phyloP scores from a whole-genome alignment of 1,140 invertebrate species.

The Meteorus sp. region DNA sequence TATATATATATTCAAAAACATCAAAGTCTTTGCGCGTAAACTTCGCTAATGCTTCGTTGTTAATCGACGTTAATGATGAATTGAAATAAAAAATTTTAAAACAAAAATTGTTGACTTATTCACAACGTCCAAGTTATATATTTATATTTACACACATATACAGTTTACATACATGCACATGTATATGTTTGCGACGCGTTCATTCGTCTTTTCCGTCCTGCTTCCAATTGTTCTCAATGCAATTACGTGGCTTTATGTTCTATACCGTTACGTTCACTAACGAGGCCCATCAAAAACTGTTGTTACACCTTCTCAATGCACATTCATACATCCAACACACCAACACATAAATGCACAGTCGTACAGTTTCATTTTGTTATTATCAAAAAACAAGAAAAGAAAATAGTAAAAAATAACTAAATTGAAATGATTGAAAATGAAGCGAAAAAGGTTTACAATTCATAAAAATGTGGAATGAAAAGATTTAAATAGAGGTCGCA shows the following conservation, averaged over 20 bases:
- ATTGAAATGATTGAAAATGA: too few species aligned
- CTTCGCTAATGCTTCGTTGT: background rate
- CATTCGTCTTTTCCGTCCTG: background rate
- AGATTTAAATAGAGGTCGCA: too few species aligned
- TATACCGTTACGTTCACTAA: constrained; percentile 7
- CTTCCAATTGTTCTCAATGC: constrained; percentile 14
- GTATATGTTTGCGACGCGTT: constrained; percentile 3
- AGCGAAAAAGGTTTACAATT: too few species aligned
- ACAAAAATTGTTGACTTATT: background rate
- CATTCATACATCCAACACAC: background rate
- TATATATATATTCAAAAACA: too few species aligned
- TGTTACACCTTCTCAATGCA: background rate
- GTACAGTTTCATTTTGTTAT: too few species aligned
- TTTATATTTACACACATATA: background rate
- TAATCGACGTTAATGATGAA: constrained; percentile 31
- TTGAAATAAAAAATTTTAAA: constrained; percentile 24
- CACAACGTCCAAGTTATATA: constrained; percentile 2
- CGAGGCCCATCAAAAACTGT: background rate
- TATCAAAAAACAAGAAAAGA: too few species aligned
- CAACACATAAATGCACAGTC: too few species aligned
- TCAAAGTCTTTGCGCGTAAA: constrained; percentile 14
- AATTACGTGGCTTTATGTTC: constrained; percentile 3
- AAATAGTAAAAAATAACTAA: too few species aligned
- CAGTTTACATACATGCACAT: background rate
- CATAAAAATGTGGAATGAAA: too few species aligned